Conservation (phyloP, 2,113 vertebrate genomes). For the Puma concolor region DNA sequence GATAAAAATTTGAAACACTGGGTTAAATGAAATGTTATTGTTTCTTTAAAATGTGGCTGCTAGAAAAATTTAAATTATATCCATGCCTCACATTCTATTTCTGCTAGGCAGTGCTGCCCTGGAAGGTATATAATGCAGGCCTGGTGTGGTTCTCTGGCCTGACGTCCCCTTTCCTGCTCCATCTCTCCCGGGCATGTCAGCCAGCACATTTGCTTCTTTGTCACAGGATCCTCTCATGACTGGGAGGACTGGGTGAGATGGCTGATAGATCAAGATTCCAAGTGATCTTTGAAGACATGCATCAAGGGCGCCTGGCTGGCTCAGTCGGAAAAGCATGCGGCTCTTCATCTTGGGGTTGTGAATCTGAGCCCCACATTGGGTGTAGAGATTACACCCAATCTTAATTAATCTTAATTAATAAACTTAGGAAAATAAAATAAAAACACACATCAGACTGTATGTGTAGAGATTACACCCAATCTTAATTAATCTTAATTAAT, state of each 20-base stretch:
- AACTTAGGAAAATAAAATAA: neutral
- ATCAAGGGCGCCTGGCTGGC: neutral
- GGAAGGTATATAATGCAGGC: rapidly evolving
- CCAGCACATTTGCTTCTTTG: neutral
- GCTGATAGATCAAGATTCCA: neutral
- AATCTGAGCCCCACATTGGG: neutral
- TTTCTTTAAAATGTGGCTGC: neutral
- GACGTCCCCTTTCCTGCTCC: neutral
- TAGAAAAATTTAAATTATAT: neutral
- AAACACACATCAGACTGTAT: neutral
- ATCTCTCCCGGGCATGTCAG: neutral
- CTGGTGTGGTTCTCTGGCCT: neutral
- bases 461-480: too few relatives aligned
- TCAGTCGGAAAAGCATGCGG: neutral
- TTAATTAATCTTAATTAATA: too few relatives aligned
- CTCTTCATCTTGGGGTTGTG: neutral
- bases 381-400: neutral
- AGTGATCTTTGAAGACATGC: neutral
- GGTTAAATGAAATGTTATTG: neutral
- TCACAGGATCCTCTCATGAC: neutral
- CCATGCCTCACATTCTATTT: neutral
- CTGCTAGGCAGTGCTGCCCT: neutral
- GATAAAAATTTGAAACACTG: neutral
- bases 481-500: too few relatives aligned
- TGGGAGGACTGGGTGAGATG: neutral